Evolutionary conservation across 2,888 invertebrate genomes (phyloP).

Genomic region (Emmelina monodactyla): DNA sequence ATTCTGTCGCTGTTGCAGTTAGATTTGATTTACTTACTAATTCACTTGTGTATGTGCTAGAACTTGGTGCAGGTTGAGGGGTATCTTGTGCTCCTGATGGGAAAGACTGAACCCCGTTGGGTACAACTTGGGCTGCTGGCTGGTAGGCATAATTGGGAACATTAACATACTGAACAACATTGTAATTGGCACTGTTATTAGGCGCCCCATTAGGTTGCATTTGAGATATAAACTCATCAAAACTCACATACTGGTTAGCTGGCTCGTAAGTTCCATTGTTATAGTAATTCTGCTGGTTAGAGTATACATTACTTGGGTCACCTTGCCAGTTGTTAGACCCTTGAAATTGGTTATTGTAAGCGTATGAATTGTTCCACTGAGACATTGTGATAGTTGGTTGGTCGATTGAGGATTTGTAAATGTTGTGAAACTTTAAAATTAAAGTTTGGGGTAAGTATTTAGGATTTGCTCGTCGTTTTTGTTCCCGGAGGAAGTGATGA

Average conservation of each 20-base stretch:
- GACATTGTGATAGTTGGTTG: slow-evolving; percentile 31
- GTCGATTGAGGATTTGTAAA: slow-evolving; percentile 12
- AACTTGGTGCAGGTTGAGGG: slow-evolving; percentile 21
- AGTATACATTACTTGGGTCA: slow-evolving; percentile 37
- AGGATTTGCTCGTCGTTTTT: slow-evolving; percentile 15
- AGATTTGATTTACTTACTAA: slow-evolving; percentile 56
- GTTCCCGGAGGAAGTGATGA: slow-evolving; percentile 19
- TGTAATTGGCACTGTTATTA: slow-evolving; percentile 26
- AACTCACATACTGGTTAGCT: slow-evolving; percentile 47
- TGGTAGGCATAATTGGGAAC: slow-evolving; percentile 32
- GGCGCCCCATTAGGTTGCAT: slow-evolving; percentile 35
- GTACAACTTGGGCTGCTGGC: slow-evolving; percentile 23
- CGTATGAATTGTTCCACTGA: slow-evolving; percentile 54
- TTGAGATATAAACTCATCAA: slow-evolving; percentile 50
- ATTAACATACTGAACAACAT: slow-evolving; percentile 37
- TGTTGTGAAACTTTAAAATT: slow-evolving; percentile 25
- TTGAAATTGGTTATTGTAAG: slow-evolving; percentile 47
- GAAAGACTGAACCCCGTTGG: slow-evolving; percentile 28
- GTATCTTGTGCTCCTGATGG: slow-evolving; percentile 23
- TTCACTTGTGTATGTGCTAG: slow-evolving; percentile 30
- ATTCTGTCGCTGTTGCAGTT: slow-evolving; percentile 65
- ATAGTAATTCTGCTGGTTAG: slow-evolving; percentile 36
- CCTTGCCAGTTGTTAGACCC: slow-evolving; percentile 36
- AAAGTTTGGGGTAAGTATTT: slow-evolving; percentile 14
- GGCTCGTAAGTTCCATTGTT: slow-evolving; percentile 33